Evolutionary conservation across 2,113 vertebrate genomes (phyloP).

Genomic region (Phalacrocorax pelagicus): DNA sequence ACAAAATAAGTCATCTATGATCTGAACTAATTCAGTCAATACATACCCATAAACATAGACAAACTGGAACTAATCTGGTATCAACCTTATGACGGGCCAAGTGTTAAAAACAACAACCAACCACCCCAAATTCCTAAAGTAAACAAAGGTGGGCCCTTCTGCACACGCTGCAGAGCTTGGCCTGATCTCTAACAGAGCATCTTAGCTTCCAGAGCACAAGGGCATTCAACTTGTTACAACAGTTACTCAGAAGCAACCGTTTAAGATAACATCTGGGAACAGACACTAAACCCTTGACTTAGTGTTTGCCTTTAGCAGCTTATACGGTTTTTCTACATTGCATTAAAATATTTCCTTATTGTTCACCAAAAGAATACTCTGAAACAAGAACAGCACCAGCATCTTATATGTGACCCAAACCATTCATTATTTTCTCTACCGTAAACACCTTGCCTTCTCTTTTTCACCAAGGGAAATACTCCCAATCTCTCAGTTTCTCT

Average conservation of each 20-base stretch:
- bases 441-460: not conserved
- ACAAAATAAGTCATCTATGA: not conserved
- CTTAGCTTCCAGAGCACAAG: not conserved
- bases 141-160: not conserved
- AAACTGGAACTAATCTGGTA: not conserved
- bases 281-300: not conserved
- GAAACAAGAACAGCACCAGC: not conserved
- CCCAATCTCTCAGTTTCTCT: not conserved
- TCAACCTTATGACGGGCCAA: not conserved
- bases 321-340: not conserved
- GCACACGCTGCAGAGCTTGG: not conserved
- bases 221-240: not conserved
- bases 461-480: not conserved
- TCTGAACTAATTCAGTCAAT: not conserved
- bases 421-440: not conserved
- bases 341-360: not conserved
- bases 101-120: not conserved
- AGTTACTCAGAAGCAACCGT: not conserved
- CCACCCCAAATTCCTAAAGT: not conserved
- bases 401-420: not conserved
- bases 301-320: not conserved
- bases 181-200: not conserved
- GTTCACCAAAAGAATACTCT: not conserved
- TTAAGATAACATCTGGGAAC: not conserved
- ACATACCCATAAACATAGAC: not conserved